Evolutionary conservation across 2,888 invertebrate species (phyloP), one percentile per base, ranked within the genome.

Genomic region (Seira sanloemensis): DNA sequence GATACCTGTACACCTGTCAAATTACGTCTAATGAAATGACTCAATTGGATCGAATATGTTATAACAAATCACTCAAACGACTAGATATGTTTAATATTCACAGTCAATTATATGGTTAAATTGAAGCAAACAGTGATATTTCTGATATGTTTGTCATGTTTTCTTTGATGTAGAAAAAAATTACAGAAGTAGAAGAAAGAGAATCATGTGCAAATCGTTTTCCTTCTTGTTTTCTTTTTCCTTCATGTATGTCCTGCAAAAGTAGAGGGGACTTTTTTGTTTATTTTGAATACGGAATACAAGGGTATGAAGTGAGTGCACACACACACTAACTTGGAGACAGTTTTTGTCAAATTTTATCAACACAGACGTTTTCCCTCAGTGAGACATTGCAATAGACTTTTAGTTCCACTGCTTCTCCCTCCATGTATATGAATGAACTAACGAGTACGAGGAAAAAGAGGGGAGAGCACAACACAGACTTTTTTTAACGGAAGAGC

Each of bases 131-230:
- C 68, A 66, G 7, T n/a, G 50, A 68, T 50, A 77, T 67, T 25
- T 58, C 18, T 76, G 76, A 76, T 76, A 76, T 76, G 76, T 76
- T 58, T 58, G 37, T 58, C 4, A 12, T 24, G 12, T 65, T 65
- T 74, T 19, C 24, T 67, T 37, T 23, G 54, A 67, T 50, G 37
- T 37, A 37, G 37, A 37, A 37, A n/a, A n/a, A n/a, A 37, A 37
- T 37, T 37, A 37, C 37, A 37, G 37, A 7, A 37, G n/a, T n/a
- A n/a, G n/a, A n/a, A n/a, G n/a, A n/a, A n/a, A 27, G 2, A 65
- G 23, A 76, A 69, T 77, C 82, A 82, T 82, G 82, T 82, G 82
- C 77, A 82, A n/a, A 77, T 68, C 77, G 82, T 82, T 82, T 82
- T 58, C n/a, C 9, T 58, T 18, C n/a, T 37, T 69, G 27, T 27